Evolutionary conservation across 2,113 vertebrate genomes (phyloP).

Genomic region (Chlorocebus sabaeus): DNA sequence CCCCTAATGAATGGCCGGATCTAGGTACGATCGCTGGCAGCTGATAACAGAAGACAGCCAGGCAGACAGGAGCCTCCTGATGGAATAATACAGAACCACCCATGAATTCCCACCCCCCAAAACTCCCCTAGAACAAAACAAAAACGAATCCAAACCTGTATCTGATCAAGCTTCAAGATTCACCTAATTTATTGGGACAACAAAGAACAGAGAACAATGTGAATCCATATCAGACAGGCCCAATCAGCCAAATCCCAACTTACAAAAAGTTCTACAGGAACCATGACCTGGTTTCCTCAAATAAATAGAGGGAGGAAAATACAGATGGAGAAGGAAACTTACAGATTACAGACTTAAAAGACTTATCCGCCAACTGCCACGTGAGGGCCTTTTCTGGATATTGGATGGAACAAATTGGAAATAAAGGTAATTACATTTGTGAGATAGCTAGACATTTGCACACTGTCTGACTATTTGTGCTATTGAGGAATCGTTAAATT

Average conservation of each 20-base stretch:
- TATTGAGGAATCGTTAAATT: not conserved
- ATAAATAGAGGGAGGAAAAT: not conserved
- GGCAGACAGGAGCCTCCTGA: not conserved
- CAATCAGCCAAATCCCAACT: not conserved
- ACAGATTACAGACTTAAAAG: not conserved
- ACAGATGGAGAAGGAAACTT: not conserved
- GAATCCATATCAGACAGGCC: not conserved
- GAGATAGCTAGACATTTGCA: not conserved
- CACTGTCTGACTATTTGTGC: not conserved
- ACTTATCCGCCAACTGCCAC: not conserved
- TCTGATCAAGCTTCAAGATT: not conserved
- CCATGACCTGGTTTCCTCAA: not conserved
- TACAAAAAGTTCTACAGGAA: not conserved
- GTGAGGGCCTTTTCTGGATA: not conserved
- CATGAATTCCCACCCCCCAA: rapidly evolving
- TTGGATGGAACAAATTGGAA: not conserved
- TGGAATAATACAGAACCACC: not conserved
- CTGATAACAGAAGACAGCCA: rapidly evolving
- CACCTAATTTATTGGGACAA: not conserved
- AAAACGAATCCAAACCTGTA: not conserved
- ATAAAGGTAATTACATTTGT: not conserved
- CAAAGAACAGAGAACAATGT: not conserved
- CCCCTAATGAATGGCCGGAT: rapidly evolving
- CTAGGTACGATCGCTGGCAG: not conserved
- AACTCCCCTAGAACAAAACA: not conserved